Evolutionary conservation across 2,888 invertebrate species (phyloP).

Genomic region (Pantelozetes paolii): DNA sequence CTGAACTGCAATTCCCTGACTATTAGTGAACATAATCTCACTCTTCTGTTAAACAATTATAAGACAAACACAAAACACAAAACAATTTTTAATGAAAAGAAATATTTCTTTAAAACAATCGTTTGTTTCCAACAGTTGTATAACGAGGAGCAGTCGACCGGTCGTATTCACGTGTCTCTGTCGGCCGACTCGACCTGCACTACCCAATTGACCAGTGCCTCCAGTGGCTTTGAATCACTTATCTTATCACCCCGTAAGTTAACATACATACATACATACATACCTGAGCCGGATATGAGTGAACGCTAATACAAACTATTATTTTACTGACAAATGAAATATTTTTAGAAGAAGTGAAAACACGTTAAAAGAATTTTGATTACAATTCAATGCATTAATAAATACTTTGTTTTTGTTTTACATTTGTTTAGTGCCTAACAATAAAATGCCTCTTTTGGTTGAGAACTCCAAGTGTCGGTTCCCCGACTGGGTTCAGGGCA

Average conservation of each 20-base stretch:
- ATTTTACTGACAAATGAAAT: not conserved
- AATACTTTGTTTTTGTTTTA: not conserved
- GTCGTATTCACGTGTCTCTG: conserved; percentile 60
- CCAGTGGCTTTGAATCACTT: conserved; percentile 60
- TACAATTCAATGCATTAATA: not conserved
- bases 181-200: conserved; percentile 64
- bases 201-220: conserved; percentile 58
- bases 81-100: not conserved
- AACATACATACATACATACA: not conserved
- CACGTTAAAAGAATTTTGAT: conserved; percentile 15
- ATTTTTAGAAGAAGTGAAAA: conserved; percentile 5
- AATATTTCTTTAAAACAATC: conserved; percentile 11
- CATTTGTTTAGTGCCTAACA: conserved; percentile 43
- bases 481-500: conserved; percentile 62
- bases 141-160: conserved; percentile 56
- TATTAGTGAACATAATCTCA: not conserved
- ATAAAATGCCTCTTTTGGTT: conserved; percentile 46
- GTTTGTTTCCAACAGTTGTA: conserved; percentile 54
- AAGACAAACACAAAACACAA: not conserved
- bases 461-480: conserved; percentile 54
- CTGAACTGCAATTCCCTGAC: not conserved
- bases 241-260: conserved; percentile 55
- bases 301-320: not conserved
- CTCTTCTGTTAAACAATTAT: not conserved
- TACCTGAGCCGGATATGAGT: conserved; percentile 10